phyloP scores from a whole-genome alignment of 2,888 invertebrate genomes.

The Patella ulyssiponensis region DNA sequence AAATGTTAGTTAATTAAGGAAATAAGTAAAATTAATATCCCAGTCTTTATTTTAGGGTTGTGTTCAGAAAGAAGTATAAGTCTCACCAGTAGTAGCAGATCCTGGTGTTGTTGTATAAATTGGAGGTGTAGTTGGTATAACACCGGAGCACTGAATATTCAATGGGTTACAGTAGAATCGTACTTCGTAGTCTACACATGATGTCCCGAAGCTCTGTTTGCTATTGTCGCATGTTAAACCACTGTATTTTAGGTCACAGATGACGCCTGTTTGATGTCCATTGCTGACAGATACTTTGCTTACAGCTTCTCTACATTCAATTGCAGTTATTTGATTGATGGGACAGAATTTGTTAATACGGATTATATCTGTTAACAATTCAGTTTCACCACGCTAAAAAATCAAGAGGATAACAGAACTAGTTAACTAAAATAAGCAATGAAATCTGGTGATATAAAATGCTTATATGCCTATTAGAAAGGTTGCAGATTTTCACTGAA shows the following conservation, averaged over 20 bases:
- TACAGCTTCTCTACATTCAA: constrained; percentile 52
- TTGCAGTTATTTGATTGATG: constrained; percentile 55
- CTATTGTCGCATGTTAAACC: constrained; percentile 36
- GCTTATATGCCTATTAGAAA: no score
- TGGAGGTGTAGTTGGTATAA: constrained; percentile 18
- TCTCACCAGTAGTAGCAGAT: background rate
- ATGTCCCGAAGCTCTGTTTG: constrained; percentile 24
- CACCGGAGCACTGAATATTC: constrained; percentile 23
- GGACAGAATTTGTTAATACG: constrained; percentile 49
- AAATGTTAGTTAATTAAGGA: no score
- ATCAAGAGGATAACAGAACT: no score
- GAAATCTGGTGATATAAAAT: no score
- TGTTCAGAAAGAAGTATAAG: no score
- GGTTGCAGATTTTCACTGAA: no score
- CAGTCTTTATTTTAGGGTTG: no score
- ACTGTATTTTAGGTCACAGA: constrained; percentile 38
- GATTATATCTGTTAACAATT: constrained; percentile 53
- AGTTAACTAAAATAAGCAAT: no score
- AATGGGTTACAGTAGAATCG: constrained; percentile 41
- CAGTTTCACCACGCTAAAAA: constrained; percentile 58
- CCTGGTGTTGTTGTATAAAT: constrained; percentile 1
- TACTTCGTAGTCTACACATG: constrained; percentile 43
- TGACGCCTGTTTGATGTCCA: constrained; percentile 24
- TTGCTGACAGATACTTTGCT: constrained; percentile 31
- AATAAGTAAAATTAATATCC: no score